A percentile compares a stretch with the other conserved stretches of the same genome.
Conservation (phyloP, 2,888 invertebrate genomes). For the Ennomos erosarius region DNA sequence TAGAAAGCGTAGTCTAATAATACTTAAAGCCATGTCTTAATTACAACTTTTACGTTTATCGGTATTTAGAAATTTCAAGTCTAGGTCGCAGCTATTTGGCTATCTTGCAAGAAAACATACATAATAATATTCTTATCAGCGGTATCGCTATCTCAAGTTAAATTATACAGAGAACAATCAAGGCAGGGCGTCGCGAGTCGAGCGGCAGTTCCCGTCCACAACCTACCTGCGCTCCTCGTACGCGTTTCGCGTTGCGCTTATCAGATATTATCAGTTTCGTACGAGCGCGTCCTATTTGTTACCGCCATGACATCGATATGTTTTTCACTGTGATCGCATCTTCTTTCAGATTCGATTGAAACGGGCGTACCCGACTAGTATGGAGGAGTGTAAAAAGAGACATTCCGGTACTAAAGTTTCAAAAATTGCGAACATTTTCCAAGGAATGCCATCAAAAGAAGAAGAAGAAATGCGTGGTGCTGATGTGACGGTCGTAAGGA, state of each 20-base stretch:
- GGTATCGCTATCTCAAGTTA: conserved; percentile 81
- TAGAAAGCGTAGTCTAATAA: conserved; percentile 8
- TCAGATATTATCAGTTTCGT: conserved; percentile 66
- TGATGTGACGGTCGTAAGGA: conserved; percentile 91
- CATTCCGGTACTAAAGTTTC: conserved; percentile 93
- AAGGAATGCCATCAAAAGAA: conserved; percentile 88
- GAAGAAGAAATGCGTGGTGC: conserved; percentile 80
- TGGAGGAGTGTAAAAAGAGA: conserved; percentile 88
- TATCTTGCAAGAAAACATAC: conserved; percentile 49
- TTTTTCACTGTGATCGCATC: conserved; percentile 58
- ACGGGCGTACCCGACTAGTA: conserved; percentile 82
- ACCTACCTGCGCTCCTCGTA: conserved; percentile 66
- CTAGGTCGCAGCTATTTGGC: conserved; percentile 36
- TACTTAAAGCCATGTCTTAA: conserved; percentile 1
- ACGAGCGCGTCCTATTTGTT: conserved; percentile 61
- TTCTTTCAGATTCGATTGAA: conserved; percentile 81
- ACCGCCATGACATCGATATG: conserved; percentile 48
- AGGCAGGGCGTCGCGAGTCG: conserved; percentile 57
- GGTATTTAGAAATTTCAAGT: conserved; percentile 19
- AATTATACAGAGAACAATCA: conserved; percentile 75
- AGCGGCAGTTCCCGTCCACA: conserved; percentile 66
- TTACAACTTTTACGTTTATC: conserved; percentile 15
- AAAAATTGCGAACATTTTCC: conserved; percentile 96
- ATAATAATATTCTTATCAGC: conserved; percentile 68
- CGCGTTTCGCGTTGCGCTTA: conserved; percentile 61